phyloP scores from a whole-genome alignment of 1,140 invertebrate genomes.

The Acromyrmex echinatior region DNA sequence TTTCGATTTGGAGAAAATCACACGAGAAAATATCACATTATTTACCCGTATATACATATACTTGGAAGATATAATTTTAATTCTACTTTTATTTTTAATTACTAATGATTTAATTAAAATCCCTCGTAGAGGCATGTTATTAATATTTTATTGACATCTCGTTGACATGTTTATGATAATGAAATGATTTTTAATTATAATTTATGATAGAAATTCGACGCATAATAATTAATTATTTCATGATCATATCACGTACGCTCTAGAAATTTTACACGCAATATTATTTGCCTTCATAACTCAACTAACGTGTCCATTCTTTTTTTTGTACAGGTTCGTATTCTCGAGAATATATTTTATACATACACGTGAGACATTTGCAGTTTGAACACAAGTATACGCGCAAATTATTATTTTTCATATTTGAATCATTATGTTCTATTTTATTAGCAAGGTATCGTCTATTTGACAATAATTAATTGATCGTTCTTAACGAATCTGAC shows the following conservation, averaged over 20 bases:
- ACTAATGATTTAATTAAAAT: slow-evolving; percentile 1
- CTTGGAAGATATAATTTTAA: background rate
- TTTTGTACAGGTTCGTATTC: background rate
- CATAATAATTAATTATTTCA: slow-evolving; percentile 15
- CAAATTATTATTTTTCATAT: background rate
- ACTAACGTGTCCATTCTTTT: slow-evolving; percentile 24
- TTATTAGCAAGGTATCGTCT: background rate
- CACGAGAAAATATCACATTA: background rate
- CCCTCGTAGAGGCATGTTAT: background rate
- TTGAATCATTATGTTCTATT: background rate
- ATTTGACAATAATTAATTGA: too few relatives aligned
- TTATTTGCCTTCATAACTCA: background rate
- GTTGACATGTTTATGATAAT: background rate
- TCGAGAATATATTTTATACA: background rate
- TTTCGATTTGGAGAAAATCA: slow-evolving; percentile 25
- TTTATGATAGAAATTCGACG: background rate
- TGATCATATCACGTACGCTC: background rate
- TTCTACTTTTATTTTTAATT: background rate
- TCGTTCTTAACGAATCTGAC: too few relatives aligned
- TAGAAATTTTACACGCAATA: background rate
- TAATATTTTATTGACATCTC: background rate
- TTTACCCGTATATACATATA: background rate
- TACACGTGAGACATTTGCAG: background rate
- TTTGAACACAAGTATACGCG: background rate
- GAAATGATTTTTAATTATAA: slow-evolving; percentile 23